Conservation (phyloP, 2,888 invertebrate species). For the Portevinia maculata region DNA sequence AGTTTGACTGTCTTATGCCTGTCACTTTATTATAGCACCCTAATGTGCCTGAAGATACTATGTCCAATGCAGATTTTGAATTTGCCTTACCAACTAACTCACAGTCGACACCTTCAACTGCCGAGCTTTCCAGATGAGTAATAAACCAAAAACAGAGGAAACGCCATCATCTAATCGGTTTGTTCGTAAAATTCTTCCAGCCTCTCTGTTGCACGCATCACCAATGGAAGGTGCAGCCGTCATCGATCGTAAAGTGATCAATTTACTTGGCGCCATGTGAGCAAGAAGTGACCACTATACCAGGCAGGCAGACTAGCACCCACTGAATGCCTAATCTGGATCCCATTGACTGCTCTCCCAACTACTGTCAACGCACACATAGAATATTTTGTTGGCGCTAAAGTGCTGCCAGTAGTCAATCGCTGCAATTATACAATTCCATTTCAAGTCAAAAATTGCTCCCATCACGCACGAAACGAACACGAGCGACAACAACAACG, state of each 20-base stretch:
- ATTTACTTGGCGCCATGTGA: constrained; percentile 63
- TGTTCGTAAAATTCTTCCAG: constrained; percentile 41
- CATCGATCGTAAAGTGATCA: constrained; percentile 61
- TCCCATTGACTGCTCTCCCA: constrained; percentile 31
- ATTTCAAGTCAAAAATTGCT: constrained; percentile 30
- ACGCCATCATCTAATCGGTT: neutral
- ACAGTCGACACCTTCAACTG: too few relatives aligned
- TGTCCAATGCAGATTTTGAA: too few relatives aligned
- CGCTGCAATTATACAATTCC: constrained; percentile 32
- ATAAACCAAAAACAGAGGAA: too few relatives aligned
- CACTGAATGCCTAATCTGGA: constrained; percentile 52
- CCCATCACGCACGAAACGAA: constrained; percentile 26
- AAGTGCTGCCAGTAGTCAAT: constrained; percentile 58
- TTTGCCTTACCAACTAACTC: too few relatives aligned
- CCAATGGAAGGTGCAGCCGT: constrained; percentile 50
- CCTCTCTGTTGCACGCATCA: constrained; percentile 28
- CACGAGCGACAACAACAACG: constrained; percentile 4
- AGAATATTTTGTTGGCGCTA: constrained; percentile 21
- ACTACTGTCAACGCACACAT: constrained; percentile 66
- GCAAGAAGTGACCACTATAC: constrained; percentile 29
- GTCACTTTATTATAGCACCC: too few relatives aligned
- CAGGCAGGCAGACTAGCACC: constrained; percentile 11
- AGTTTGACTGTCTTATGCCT: too few relatives aligned
- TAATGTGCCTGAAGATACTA: too few relatives aligned
- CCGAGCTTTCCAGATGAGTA: too few relatives aligned